These are phyloP conservation scores for Ctenoplectra terminalis DNA, from an alignment of 1,140 invertebrate species.

Conservation along the genomic window DNA sequence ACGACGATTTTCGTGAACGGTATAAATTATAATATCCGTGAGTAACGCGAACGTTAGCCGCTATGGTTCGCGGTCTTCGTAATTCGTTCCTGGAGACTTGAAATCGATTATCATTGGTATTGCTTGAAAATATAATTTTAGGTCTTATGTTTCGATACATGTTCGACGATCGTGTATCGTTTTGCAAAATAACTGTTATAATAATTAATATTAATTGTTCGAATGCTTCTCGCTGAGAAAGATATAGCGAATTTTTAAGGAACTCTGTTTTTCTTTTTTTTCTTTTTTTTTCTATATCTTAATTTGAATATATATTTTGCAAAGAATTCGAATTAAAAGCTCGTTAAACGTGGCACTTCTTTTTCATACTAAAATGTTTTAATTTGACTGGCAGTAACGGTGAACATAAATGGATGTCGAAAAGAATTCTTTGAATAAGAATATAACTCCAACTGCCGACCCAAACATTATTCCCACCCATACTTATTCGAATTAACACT, in stretches of 20 bases:
- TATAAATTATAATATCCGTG: conserved; percentile 34
- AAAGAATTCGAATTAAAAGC: neutral
- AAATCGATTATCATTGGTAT: neutral
- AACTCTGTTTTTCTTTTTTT: too few relatives aligned
- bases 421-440: neutral
- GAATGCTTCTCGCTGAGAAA: too few relatives aligned
- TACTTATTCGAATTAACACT: neutral
- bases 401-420: neutral
- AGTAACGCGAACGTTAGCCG: neutral
- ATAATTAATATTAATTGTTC: too few relatives aligned
- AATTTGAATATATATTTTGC: neutral
- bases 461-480: too few relatives aligned
- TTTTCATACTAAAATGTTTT: neutral
- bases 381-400: neutral
- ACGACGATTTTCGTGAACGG: conserved; percentile 23
- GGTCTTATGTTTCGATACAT: neutral
- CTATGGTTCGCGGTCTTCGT: too few relatives aligned
- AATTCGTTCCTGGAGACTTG: too few relatives aligned
- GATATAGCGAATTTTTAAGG: too few relatives aligned
- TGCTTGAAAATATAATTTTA: neutral
- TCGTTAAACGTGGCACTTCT: neutral
- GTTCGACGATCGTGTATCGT: too few relatives aligned
- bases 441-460: neutral
- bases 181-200: too few relatives aligned
- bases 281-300: neutral